A percentile compares a stretch with the other conserved stretches of the same genome.
These are phyloP conservation scores for Pseudococcus viburni DNA, from an alignment of 2,888 invertebrate genomes.

Conservation along the genomic window DNA sequence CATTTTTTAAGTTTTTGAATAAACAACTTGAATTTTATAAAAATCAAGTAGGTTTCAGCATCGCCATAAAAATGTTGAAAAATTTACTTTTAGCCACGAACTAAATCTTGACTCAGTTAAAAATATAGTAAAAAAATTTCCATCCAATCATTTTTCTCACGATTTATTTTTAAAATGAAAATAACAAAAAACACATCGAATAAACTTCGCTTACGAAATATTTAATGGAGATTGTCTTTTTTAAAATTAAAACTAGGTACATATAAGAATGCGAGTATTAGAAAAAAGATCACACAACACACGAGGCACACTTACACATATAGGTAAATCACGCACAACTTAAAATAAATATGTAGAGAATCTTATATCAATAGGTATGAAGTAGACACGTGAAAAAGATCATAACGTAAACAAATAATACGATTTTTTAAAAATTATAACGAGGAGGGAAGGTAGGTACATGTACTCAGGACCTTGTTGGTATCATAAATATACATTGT, in stretches of 20 bases:
- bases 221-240: neutral
- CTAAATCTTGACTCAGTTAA: too few relatives aligned
- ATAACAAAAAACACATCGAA: neutral
- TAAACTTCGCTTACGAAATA: neutral
- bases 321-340: neutral
- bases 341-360: neutral
- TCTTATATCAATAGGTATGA: neutral
- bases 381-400: neutral
- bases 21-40: too few relatives aligned
- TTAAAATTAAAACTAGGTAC: neutral
- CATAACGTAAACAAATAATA: neutral
- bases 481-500: too few relatives aligned
- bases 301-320: slow-evolving; percentile 1
- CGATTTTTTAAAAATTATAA: too few relatives aligned
- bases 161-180: neutral
- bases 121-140: too few relatives aligned
- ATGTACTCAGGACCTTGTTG: too few relatives aligned
- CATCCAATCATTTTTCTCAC: neutral
- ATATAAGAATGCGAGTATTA: neutral
- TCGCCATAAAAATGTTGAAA: too few relatives aligned
- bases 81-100: too few relatives aligned
- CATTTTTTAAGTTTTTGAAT: too few relatives aligned
- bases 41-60: too few relatives aligned
- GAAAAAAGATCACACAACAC: neutral
- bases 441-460: too few relatives aligned